phyloP scores from a whole-genome alignment of 1,140 invertebrate genomes.

The Drosophila nigromelanica region DNA sequence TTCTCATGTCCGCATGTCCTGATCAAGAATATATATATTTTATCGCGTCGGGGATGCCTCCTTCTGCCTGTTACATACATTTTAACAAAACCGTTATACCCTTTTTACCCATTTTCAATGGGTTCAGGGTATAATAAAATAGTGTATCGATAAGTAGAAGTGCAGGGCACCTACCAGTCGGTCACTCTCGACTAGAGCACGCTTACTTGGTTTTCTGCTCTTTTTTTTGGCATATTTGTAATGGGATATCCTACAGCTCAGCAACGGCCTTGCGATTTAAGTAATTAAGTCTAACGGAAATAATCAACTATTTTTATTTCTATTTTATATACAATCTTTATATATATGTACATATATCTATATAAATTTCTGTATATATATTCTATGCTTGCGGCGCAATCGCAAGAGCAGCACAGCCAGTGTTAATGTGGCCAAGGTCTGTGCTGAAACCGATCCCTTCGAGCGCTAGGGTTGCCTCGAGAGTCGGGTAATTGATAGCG shows the following conservation, averaged over 20 bases:
- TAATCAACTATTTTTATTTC: conserved; percentile 57
- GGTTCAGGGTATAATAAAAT: no score
- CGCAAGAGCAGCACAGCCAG: conserved; percentile 42
- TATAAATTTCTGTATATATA: conserved; percentile 14
- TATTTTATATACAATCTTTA: conserved; percentile 10
- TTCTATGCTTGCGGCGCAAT: conserved; percentile 5
- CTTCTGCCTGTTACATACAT: no score
- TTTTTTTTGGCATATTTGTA: conserved; percentile 16
- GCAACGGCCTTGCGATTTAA: conserved; percentile 47
- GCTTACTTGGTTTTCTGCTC: background rate
- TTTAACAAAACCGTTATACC: no score
- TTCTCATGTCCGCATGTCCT: no score
- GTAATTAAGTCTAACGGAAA: conserved; percentile 69
- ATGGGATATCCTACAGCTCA: conserved; percentile 23
- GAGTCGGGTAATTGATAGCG: conserved; percentile 59
- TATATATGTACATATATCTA: background rate
- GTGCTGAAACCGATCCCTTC: conserved; percentile 64
- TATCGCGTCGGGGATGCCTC: no score
- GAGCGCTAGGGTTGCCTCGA: conserved; percentile 61
- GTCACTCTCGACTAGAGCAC: background rate
- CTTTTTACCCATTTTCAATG: no score
- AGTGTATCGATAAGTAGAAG: no score
- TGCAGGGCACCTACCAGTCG: background rate
- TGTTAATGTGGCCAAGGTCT: conserved; percentile 80
- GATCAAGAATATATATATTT: no score